Percentiles rank a stretch among this genome's conserved stretches.
These are phyloP conservation scores for Tinamus major DNA, from an alignment of 2,797 vertebrate species.

Conservation along the genomic window DNA sequence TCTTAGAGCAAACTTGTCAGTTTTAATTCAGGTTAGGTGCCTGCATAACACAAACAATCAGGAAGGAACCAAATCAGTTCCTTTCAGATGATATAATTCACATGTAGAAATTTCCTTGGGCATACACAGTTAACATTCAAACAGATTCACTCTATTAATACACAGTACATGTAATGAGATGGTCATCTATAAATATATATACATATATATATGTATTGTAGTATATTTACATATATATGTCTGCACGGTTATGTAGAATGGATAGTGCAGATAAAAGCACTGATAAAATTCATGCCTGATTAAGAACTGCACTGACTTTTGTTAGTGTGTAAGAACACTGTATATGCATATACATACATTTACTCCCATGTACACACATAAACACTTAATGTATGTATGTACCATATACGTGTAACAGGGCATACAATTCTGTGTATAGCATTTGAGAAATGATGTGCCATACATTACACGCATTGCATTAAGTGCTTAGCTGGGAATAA, in stretches of 20 bases:
- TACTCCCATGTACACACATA: background rate
- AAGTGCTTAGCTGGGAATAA: conserved; percentile 32
- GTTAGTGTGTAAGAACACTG: background rate
- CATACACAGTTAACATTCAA: background rate
- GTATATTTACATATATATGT: background rate
- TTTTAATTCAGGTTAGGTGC: conserved; percentile 50
- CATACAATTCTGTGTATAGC: background rate
- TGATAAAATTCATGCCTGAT: conserved; percentile 2
- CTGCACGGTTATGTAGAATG: background rate
- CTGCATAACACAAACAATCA: conserved; percentile 1
- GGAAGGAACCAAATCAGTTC: conserved; percentile 37
- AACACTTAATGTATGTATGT: background rate
- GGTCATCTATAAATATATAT: conserved; percentile 42
- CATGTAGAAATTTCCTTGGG: background rate
- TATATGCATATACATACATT: background rate
- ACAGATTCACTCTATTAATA: background rate
- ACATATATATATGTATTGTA: background rate
- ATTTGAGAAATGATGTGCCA: conserved; percentile 30
- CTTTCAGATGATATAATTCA: conserved; percentile 8
- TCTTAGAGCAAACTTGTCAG: conserved; percentile 61
- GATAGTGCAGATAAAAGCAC: background rate
- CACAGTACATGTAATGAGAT: conserved; percentile 31
- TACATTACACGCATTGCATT: conserved; percentile 33
- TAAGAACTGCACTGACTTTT: background rate
- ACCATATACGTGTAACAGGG: conserved; percentile 10